Evolutionary conservation across 2,113 vertebrate genomes (phyloP).

Genomic region (Myrmophylax atrothorax): DNA sequence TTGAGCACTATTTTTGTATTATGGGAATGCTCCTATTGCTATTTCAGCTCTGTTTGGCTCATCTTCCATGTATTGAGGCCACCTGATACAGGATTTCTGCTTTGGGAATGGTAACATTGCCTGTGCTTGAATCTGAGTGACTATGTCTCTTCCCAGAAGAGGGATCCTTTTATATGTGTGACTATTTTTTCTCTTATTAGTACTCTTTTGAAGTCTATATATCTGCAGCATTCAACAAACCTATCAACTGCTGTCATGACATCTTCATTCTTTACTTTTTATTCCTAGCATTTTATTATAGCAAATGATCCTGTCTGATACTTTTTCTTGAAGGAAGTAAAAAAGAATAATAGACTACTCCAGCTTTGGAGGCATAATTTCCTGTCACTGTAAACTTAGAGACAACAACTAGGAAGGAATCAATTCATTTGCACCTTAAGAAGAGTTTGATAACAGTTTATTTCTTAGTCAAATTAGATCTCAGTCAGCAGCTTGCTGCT

Average conservation of each 20-base stretch:
- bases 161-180: background rate
- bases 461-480: background rate
- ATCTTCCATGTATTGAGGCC: slow-evolving; percentile 3
- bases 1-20: slow-evolving; percentile 13
- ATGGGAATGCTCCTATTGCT: background rate
- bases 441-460: background rate
- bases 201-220: background rate
- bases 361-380: background rate
- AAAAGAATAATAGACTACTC: background rate
- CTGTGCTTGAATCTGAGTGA: background rate
- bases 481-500: background rate
- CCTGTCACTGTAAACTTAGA: background rate
- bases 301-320: background rate
- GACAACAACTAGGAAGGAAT: background rate
- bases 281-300: background rate
- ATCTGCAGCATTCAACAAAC: background rate
- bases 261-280: slow-evolving; percentile 12
- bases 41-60: slow-evolving; percentile 36
- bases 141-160: background rate
- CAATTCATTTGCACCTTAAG: background rate
- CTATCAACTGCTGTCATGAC: background rate
- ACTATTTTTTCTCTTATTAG: slow-evolving; percentile 4
- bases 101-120: background rate
- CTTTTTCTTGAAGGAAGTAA: background rate
- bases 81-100: background rate